Evolutionary conservation across 1,140 invertebrate genomes (phyloP).

Genomic region (Drosophila bocqueti): DNA sequence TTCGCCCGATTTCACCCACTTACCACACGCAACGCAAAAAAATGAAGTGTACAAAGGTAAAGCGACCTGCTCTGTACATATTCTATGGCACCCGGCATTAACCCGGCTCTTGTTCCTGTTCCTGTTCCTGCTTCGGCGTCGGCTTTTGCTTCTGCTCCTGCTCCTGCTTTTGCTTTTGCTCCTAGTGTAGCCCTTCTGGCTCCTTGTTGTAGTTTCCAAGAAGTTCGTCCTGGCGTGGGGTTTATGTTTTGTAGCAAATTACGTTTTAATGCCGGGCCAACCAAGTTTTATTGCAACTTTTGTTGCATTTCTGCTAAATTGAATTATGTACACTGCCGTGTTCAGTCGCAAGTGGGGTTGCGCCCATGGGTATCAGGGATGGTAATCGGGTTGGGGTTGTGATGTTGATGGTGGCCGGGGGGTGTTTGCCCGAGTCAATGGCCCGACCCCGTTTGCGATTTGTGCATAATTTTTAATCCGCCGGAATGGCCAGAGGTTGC

Average conservation of each 20-base stretch:
- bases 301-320: slow-evolving; percentile 77
- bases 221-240: slow-evolving; percentile 33
- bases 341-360: slow-evolving; percentile 5
- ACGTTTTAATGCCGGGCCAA: slow-evolving; percentile 71
- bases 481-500: slow-evolving; percentile 25
- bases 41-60: slow-evolving; percentile 60
- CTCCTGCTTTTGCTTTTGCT: neutral
- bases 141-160: neutral
- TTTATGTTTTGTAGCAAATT: slow-evolving; percentile 66
- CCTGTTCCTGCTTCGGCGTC: neutral
- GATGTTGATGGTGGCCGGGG: neutral
- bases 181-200: neutral
- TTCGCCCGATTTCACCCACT: slow-evolving; percentile 21
- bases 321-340: slow-evolving; percentile 65
- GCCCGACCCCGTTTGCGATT: slow-evolving; percentile 55
- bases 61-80: slow-evolving; percentile 32
- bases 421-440: slow-evolving; percentile 28
- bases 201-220: slow-evolving; percentile 44
- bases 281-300: slow-evolving; percentile 75
- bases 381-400: neutral
- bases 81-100: slow-evolving; percentile 45
- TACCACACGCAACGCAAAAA: slow-evolving; percentile 35
- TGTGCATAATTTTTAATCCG: slow-evolving; percentile 51
- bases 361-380: neutral
- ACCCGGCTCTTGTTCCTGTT: slow-evolving; percentile 36